Conservation (phyloP, 2,888 invertebrate species). For the Andrena marginata region DNA sequence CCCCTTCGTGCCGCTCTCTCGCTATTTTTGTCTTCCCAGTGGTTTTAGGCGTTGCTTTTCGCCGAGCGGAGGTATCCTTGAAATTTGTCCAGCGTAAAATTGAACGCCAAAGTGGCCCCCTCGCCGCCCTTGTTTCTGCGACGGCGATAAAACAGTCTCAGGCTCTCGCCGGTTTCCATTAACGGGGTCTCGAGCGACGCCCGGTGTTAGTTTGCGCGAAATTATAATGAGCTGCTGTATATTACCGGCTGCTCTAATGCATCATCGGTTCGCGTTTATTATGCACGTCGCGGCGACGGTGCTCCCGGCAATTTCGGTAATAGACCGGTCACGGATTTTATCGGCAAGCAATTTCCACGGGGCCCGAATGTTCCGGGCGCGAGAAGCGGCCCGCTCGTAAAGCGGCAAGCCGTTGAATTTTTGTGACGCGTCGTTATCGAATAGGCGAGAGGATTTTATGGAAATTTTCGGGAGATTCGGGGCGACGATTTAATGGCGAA, state of each 20-base stretch:
- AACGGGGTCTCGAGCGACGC: not conserved
- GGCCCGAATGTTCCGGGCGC: not conserved
- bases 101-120: constrained; percentile 24
- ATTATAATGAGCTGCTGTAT: constrained; percentile 39
- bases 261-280: constrained; percentile 28
- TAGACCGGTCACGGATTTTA: constrained; percentile 33
- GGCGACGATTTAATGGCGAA: not conserved
- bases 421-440: not conserved
- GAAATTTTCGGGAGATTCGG: not conserved
- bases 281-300: not conserved
- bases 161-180: constrained; percentile 8
- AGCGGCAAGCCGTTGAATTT: not conserved
- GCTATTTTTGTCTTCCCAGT: not conserved
- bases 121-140: not conserved
- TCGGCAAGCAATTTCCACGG: constrained; percentile 27
- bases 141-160: constrained; percentile 22
- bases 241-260: constrained; percentile 25
- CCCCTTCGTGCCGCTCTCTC: not conserved
- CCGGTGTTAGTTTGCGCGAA: constrained; percentile 14
- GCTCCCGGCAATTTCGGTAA: constrained; percentile 36
- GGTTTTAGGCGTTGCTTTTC: not conserved
- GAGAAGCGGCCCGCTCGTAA: not conserved
- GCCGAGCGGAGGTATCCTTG: constrained; percentile 6
- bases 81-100: constrained; percentile 55
- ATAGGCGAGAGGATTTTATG: not conserved